These are phyloP conservation scores for Geophilus truncorum DNA, from an alignment of 2,888 invertebrate species.

Conservation along the genomic window DNA sequence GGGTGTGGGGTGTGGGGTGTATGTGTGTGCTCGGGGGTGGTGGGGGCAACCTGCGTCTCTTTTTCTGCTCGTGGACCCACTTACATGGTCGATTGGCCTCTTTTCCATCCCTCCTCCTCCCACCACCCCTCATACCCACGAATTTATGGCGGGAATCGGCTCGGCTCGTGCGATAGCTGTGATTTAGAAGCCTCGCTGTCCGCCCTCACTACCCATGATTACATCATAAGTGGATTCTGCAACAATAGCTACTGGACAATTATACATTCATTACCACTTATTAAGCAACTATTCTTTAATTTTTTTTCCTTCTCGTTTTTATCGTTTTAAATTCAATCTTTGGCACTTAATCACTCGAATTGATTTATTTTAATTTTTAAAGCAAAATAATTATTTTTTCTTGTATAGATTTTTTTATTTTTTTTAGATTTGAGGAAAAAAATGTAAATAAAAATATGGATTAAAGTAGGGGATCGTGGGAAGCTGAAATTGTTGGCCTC, in stretches of 20 bases:
- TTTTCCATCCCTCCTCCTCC: neutral
- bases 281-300: neutral
- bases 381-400: no score
- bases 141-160: slow-evolving; percentile 10
- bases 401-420: neutral
- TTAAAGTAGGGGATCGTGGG: neutral
- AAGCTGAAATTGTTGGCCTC: slow-evolving; percentile 2
- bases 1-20: neutral
- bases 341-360: no score
- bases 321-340: no score
- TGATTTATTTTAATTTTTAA: no score
- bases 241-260: neutral
- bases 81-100: slow-evolving; percentile 4
- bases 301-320: no score
- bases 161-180: slow-evolving; percentile 10
- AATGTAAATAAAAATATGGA: neutral
- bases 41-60: neutral
- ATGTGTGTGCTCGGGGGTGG: no score
- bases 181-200: slow-evolving; percentile 5
- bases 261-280: neutral
- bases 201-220: slow-evolving; percentile 4
- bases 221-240: neutral
- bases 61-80: slow-evolving; percentile 10
- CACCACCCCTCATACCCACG: neutral
- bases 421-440: neutral